phyloP scores from a whole-genome alignment of 2,113 vertebrate species.

The Nesogale talazaci region DNA sequence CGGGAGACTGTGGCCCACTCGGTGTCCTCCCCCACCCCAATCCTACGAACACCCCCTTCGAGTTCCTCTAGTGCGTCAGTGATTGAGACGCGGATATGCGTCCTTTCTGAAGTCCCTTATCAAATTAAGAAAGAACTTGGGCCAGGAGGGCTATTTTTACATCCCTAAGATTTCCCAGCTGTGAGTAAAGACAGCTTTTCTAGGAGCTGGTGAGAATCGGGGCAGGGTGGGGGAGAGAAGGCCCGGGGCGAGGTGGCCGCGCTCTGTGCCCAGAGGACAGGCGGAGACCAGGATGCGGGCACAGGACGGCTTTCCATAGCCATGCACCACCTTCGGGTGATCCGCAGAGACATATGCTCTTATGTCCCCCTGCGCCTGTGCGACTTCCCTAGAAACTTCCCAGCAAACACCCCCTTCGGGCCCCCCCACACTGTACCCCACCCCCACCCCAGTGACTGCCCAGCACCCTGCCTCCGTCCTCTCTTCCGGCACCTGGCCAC shows the following conservation, averaged over 20 bases:
- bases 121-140: not conserved
- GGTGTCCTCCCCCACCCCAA: too few species aligned
- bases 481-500: not conserved
- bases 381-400: not conserved
- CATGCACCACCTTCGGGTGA: not conserved
- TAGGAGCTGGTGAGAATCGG: accelerated
- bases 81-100: not conserved
- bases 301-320: not conserved
- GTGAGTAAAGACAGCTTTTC: not conserved
- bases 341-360: not conserved
- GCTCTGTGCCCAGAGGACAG: too few species aligned
- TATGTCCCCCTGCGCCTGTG: not conserved
- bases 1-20: not conserved
- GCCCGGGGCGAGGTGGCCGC: not conserved
- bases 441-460: not conserved
- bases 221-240: not conserved
- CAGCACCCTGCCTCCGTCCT: not conserved
- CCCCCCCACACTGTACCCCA: not conserved
- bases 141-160: not conserved
- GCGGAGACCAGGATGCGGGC: not conserved
- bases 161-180: not conserved
- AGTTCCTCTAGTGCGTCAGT: not conserved
- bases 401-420: accelerated
- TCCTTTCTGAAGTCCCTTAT: not conserved
- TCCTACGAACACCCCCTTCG: not conserved